Evolutionary conservation across 2,888 invertebrate genomes (phyloP).

Genomic region (Nasonia oneida): DNA sequence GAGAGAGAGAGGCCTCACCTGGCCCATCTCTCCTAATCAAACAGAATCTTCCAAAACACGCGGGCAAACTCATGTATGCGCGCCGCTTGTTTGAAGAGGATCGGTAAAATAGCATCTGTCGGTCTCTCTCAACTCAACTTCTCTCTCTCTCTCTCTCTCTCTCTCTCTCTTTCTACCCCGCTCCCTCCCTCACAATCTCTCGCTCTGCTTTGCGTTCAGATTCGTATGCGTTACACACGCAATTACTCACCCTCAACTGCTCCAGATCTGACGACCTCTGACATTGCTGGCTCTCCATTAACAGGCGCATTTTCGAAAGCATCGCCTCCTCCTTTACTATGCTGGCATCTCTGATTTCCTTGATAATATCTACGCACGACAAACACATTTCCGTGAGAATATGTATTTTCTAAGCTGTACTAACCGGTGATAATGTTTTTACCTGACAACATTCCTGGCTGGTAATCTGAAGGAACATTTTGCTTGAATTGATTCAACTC

Average conservation of each 20-base stretch:
- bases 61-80: constrained; percentile 64
- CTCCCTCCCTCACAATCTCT: background rate
- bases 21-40: constrained; percentile 75
- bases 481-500: constrained; percentile 73
- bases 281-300: constrained; percentile 72
- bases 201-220: background rate
- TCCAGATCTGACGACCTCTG: constrained; percentile 71
- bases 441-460: constrained; percentile 78
- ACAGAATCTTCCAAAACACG: constrained; percentile 70
- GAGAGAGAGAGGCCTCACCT: constrained; percentile 69
- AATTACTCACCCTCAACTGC: constrained; percentile 71
- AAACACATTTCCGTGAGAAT: background rate
- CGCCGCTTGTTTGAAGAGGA: background rate
- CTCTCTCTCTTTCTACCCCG: background rate
- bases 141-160: background rate
- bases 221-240: background rate
- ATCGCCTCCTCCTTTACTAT: constrained; percentile 75
- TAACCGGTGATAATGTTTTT: constrained; percentile 44
- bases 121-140: background rate
- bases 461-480: constrained; percentile 72
- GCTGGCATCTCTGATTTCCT: constrained; percentile 77
- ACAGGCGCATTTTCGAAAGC: constrained; percentile 73
- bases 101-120: background rate
- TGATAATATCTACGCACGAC: constrained; percentile 73
- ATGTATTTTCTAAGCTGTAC: background rate